Conservation (phyloP, 1,140 invertebrate species). For the Drosophila novamexicana region DNA sequence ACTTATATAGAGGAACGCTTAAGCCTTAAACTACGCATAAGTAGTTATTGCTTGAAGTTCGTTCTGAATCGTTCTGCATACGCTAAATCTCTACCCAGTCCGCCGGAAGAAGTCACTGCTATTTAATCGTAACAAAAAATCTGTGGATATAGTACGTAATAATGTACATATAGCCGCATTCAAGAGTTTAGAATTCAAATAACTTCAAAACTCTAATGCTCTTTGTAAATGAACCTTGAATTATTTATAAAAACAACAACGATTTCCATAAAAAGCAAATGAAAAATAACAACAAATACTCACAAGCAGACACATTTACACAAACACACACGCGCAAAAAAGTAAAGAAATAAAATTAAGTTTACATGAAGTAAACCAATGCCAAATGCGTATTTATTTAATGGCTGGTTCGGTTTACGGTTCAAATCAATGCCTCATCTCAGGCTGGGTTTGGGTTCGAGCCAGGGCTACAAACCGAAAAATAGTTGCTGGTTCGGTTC, state of each 20-base stretch:
- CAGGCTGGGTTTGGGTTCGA: too few species aligned
- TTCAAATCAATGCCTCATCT: too few species aligned
- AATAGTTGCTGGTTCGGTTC: too few species aligned
- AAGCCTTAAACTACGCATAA: slow-evolving; percentile 30
- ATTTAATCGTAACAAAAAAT: slow-evolving; percentile 2
- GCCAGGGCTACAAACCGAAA: too few species aligned
- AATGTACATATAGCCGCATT: slow-evolving; percentile 22
- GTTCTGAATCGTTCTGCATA: slow-evolving; percentile 9
- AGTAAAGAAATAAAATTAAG: slow-evolving; percentile 40
- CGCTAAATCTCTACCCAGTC: not conserved
- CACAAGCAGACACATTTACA: slow-evolving; percentile 1
- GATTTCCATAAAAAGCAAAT: not conserved
- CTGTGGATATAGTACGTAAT: slow-evolving; percentile 28
- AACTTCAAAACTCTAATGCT: slow-evolving; percentile 38
- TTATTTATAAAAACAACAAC: not conserved
- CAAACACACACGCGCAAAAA: not conserved
- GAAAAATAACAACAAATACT: slow-evolving; percentile 8
- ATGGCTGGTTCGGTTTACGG: too few species aligned
- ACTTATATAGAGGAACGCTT: slow-evolving; percentile 30
- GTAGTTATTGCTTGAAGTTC: slow-evolving; percentile 37
- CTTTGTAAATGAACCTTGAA: slow-evolving; percentile 39
- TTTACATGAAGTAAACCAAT: slow-evolving; percentile 34
- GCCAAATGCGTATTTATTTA: slow-evolving; percentile 7
- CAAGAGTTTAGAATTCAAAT: slow-evolving; percentile 10
- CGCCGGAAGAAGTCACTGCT: not conserved